phyloP scores from a whole-genome alignment of 2,113 vertebrate species.

The Grantiella picta region DNA sequence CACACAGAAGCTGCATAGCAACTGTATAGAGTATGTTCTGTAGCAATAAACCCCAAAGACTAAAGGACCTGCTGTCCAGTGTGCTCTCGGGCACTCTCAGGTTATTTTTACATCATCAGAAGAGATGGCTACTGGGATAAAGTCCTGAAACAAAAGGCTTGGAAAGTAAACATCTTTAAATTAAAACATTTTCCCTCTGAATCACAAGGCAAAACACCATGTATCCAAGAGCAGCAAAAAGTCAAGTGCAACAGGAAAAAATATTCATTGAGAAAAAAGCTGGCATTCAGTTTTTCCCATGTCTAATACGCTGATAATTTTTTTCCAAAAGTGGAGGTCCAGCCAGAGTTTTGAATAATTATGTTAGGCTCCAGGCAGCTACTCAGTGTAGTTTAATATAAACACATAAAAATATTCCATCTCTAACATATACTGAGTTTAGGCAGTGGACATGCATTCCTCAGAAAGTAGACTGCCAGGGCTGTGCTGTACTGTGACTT shows the following conservation, averaged over 20 bases:
- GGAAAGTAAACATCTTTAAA: not conserved
- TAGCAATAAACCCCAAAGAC: not conserved
- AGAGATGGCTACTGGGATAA: fast-evolving
- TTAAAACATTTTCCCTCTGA: not conserved
- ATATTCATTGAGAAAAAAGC: not conserved
- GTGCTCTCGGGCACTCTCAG: not conserved
- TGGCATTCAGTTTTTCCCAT: fast-evolving
- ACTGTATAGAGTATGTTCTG: not conserved
- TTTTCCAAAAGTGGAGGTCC: not conserved
- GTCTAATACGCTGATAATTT: not conserved
- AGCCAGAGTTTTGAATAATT: not conserved
- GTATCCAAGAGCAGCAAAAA: not conserved
- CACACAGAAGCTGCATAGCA: not conserved
- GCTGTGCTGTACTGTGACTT: not conserved
- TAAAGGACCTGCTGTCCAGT: not conserved
- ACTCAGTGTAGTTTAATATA: not conserved
- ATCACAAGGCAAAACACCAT: not conserved
- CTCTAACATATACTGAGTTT: not conserved
- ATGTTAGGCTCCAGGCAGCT: not conserved
- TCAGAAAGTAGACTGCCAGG: not conserved
- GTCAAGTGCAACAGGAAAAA: not conserved
- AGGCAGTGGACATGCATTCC: not conserved
- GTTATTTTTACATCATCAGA: not conserved
- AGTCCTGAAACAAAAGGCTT: not conserved
- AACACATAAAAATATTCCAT: not conserved